A percentile compares a stretch with the other conserved stretches of the same genome.
phyloP scores from a whole-genome alignment of 53 echinoderm and acorn worm genomes.

The Zoroaster sp. region DNA sequence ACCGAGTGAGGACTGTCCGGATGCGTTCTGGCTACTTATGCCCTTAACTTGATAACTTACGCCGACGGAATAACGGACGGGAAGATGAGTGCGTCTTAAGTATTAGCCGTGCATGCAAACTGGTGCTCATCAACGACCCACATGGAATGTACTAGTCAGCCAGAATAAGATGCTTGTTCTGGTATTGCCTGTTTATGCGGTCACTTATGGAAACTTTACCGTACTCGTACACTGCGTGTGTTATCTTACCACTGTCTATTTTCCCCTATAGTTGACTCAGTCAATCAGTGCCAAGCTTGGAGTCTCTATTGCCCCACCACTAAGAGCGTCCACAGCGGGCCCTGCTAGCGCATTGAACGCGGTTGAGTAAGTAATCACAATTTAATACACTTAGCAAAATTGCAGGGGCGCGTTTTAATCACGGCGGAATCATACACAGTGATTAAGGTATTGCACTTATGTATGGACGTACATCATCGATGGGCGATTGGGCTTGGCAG shows the following conservation, averaged over 20 bases:
- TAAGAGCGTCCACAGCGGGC: constrained; percentile 25
- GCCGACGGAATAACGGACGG: constrained; percentile 21
- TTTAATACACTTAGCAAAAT: constrained; percentile 84
- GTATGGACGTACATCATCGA: constrained; percentile 42
- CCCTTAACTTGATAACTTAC: constrained; percentile 41
- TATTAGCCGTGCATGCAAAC: neutral
- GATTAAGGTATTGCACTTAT: constrained; percentile 65
- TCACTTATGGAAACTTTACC: constrained; percentile 29
- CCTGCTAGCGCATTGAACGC: constrained; percentile 67
- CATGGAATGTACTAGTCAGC: constrained; percentile 32
- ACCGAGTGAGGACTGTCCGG: constrained; percentile 21
- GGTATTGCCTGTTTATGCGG: constrained; percentile 46
- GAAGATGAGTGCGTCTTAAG: neutral
- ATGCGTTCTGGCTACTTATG: constrained; percentile 41
- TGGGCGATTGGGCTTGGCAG: constrained; percentile 45
- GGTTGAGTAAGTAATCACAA: constrained; percentile 83
- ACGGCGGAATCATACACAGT: constrained; percentile 65
- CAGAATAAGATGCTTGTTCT: neutral
- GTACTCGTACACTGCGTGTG: neutral
- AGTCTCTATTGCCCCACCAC: constrained; percentile 10
- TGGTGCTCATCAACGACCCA: constrained; percentile 29
- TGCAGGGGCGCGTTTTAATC: constrained; percentile 71
- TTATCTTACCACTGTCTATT: constrained; percentile 27
- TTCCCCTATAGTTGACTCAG: constrained; percentile 1
- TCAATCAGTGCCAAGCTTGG: neutral